Evolutionary conservation across 2,113 vertebrate species (phyloP).

Genomic region (Clarias macrocephalus): DNA sequence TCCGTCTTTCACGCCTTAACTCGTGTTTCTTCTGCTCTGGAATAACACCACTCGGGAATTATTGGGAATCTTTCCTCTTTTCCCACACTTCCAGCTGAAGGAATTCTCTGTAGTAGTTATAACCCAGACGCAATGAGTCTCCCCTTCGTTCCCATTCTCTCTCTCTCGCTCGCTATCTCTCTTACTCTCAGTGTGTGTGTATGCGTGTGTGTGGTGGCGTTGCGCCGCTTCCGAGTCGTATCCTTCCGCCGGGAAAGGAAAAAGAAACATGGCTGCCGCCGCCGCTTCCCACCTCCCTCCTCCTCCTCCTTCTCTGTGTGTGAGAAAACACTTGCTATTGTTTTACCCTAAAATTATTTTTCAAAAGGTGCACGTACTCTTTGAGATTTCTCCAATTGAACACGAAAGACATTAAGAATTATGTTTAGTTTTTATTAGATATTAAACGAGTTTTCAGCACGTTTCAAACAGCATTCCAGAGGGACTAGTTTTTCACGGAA

Average conservation of each 20-base stretch:
- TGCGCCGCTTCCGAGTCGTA: slow-evolving; percentile 58
- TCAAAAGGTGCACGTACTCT: too few species aligned
- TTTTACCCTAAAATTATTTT: slow-evolving; percentile 53
- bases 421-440: not conserved
- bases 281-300: slow-evolving; percentile 38
- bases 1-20: slow-evolving; percentile 52
- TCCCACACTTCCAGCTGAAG: not conserved
- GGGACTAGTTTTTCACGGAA: slow-evolving; percentile 69
- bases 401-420: accelerated
- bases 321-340: slow-evolving; percentile 17
- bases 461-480: slow-evolving; percentile 55
- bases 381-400: not conserved
- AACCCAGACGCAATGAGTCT: slow-evolving; percentile 40
- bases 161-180: not conserved
- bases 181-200: not conserved
- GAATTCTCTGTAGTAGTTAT: slow-evolving; percentile 17
- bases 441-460: not conserved
- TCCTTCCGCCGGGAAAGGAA: slow-evolving; percentile 68
- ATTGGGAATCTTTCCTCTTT: not conserved
- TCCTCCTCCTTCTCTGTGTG: slow-evolving; percentile 7
- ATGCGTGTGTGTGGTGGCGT: slow-evolving; percentile 35
- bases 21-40: slow-evolving; percentile 27
- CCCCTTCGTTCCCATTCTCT: slow-evolving; percentile 57
- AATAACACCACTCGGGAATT: slow-evolving; percentile 1
- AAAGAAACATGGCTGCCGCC: slow-evolving; percentile 56